Base-by-base conservation (phyloP, 2,797 vertebrate species). In the Pseudochirops corinnae region DNA sequence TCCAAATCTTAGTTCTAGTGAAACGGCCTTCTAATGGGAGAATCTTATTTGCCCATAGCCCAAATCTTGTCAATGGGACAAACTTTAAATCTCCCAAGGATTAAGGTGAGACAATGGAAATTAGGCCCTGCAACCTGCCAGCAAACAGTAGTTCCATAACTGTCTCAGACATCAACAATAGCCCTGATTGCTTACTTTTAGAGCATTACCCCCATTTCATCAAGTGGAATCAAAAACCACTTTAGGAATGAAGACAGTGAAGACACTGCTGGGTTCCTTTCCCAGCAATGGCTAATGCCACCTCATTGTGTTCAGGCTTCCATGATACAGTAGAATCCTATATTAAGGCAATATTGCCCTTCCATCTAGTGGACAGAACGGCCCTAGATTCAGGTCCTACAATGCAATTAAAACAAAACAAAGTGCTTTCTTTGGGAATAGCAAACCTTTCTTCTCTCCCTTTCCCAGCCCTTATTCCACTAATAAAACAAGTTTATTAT, bases 301-400 rank as follows among this genome's bases (percentile, higher is more conserved):
- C 74, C 46, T 50, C 39, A 87, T 26, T 46, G 7, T 55, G 39
- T 93, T 87, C 53, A 67, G 53, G 31, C 53, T 33, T 58, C 26
- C 58, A 28, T 50, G 26, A 60, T 82, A 74, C 9, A 94, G 95
- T 94, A 97, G 96, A 93, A 94, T 96, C 97, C 95, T 95, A 94
- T 96, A 97, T 98, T 98, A 98, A 98, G 98, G 96, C 97, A 96
- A 97, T 56, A 33, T 97, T 93, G 97, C 96, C 97, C 92, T 96
- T 93, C 96, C 97, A 96, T 97, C 96, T 95, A 87, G 92, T 94
- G 56, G 95, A 94, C 31, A 87, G 97, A 98, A 96, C 93, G 90
- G 94, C 95, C 98, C 93, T 95, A 98, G 56, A 87, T 93, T 53
- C 91, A 94, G 97, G 96, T 97, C 95, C 62, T 93, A 93, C 18